Evolutionary conservation across 2,888 invertebrate species (phyloP), one percentile per base, ranked within the genome.

Genomic region (Pseudeuparius sepicola): DNA sequence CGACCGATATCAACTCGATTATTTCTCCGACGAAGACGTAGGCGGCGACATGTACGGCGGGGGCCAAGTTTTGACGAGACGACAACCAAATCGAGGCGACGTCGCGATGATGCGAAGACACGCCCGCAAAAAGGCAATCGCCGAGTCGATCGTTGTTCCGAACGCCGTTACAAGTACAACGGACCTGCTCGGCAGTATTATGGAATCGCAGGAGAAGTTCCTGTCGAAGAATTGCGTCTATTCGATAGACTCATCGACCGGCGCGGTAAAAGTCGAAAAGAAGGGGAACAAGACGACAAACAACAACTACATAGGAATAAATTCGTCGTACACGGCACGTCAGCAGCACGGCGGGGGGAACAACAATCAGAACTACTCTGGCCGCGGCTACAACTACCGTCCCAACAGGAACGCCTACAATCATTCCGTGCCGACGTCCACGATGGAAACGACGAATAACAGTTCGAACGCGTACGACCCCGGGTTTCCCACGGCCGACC

Each of bases 181-280:
- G 2, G 81, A 85, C 60, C 50, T 86, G 5, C 61, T 86, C 4
- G 74, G 73, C 16, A 73, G 68, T 48, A 84, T 86, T 45, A 61
- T 86, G 49, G 73, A 74, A 42, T 70, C 73, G 45, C 85, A 85
- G 57, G 70, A 76, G 31, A 65, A 75, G 39, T 71, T 83, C 61
- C 78, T 80, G 54, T 76, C 78, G 4, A 76, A 71, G 41, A 67
- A 72, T 29, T 65, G 72, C 14, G 58, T 72, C 3, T 65, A 76
- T 4, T 69, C 70, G 0, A 50, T 77, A 1, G 67, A 72, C 25
- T 41, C 40, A 20, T 67, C 70, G 2, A 74, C 77, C 48, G 84
- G 83, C 1, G 71, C 67, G 12, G 54, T 83, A 1, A 61, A 70
- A 38, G 66, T 78, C 6, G 64, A 66, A 41, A 32, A 34, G 4